Conservation (phyloP, 2,113 vertebrate genomes). For the Copsychus sechellarum region DNA sequence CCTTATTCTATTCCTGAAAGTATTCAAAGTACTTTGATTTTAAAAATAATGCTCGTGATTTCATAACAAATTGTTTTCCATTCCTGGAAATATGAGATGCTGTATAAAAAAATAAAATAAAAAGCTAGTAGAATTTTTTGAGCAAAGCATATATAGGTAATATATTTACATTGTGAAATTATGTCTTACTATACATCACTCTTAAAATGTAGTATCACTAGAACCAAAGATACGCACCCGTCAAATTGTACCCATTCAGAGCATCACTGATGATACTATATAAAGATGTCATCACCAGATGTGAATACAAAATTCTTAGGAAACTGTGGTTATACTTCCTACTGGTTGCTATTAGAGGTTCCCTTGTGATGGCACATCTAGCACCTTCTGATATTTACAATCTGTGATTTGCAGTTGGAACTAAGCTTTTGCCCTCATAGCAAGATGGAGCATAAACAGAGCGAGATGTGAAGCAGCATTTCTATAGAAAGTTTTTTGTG, state of each 20-base stretch:
- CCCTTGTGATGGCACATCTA: not conserved
- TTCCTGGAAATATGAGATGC: not conserved
- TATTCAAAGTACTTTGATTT: not conserved
- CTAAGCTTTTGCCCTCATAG: not conserved
- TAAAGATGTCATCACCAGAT: not conserved
- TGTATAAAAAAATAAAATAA: not conserved
- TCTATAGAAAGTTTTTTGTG: not conserved
- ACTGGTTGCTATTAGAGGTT: not conserved
- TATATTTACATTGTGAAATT: not conserved
- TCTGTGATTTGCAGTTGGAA: not conserved
- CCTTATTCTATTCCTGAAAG: not conserved
- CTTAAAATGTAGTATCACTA: not conserved
- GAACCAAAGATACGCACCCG: not conserved
- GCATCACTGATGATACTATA: not conserved
- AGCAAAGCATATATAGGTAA: not conserved
- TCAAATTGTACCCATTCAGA: not conserved
- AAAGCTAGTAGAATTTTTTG: not conserved
- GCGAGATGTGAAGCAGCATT: not conserved
- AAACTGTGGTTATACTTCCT: not conserved
- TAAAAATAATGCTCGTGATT: not conserved
- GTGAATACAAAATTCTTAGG: not conserved
- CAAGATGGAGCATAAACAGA: not conserved
- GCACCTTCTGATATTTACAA: not conserved
- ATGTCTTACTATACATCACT: not conserved
- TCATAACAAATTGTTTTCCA: not conserved